Conservation (phyloP, 1,140 invertebrate species). For the Euwallacea fornicatus region DNA sequence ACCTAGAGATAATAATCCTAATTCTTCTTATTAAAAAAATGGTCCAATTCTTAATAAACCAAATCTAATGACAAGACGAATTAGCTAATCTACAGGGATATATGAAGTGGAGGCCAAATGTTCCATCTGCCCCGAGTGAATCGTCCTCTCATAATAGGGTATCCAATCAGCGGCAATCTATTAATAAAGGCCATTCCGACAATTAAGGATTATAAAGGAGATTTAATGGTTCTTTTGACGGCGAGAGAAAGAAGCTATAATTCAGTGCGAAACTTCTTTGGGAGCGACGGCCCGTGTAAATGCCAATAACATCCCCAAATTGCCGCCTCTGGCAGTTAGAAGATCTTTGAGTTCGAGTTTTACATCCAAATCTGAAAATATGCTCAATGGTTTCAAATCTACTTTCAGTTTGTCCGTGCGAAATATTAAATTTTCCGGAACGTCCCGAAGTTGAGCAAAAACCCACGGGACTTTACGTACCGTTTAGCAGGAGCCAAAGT, state of each 20-base stretch:
- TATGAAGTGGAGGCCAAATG: neutral
- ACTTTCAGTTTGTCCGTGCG: no score
- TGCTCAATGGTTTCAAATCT: no score
- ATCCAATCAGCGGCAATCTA: constrained; percentile 25
- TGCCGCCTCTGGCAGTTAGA: neutral
- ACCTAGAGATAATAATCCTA: no score
- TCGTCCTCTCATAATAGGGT: constrained; percentile 15
- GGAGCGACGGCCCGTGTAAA: constrained; percentile 11
- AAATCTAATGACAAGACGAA: no score
- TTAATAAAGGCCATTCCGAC: constrained; percentile 17
- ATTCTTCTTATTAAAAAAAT: no score
- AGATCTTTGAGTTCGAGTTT: neutral
- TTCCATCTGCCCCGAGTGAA: constrained; percentile 1
- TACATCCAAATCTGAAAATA: no score
- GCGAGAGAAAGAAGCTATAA: constrained; percentile 21
- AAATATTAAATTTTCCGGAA: no score
- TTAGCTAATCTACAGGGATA: no score
- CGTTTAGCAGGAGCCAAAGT: no score
- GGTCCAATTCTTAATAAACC: no score
- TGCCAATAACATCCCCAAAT: constrained; percentile 19
- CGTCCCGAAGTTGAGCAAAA: no score
- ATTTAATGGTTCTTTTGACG: constrained; percentile 26
- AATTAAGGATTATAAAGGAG: constrained; percentile 19
- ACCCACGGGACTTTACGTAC: no score
- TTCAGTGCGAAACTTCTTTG: constrained; percentile 23